Conservation (phyloP, 2,888 invertebrate species). For the Phalangium opilio region DNA sequence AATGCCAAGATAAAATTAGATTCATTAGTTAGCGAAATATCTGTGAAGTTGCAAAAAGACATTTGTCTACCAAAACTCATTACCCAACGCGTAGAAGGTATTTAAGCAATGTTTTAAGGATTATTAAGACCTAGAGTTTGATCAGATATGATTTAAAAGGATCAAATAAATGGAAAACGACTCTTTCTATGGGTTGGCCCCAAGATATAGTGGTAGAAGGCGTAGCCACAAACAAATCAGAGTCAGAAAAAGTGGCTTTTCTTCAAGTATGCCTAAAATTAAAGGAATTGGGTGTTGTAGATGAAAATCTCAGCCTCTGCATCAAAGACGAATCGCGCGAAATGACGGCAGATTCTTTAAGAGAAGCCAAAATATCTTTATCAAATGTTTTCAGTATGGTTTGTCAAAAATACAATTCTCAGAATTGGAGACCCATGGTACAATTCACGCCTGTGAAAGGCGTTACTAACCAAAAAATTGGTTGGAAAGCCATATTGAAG, state of each 20-base stretch:
- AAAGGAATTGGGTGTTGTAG: slow-evolving; percentile 8
- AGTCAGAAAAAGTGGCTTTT: slow-evolving; percentile 8
- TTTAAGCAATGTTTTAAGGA: too few relatives aligned
- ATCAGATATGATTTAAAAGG: too few relatives aligned
- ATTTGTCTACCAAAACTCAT: too few relatives aligned
- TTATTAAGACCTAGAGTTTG: too few relatives aligned
- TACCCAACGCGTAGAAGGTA: too few relatives aligned
- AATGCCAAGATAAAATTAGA: too few relatives aligned
- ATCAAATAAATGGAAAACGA: slow-evolving; percentile 6
- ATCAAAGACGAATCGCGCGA: neutral
- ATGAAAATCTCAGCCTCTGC: slow-evolving; percentile 6
- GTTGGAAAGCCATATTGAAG: slow-evolving; percentile 8
- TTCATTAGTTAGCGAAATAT: too few relatives aligned
- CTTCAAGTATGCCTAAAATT: slow-evolving; percentile 9
- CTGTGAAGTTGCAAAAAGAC: too few relatives aligned
- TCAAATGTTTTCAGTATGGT: too few relatives aligned
- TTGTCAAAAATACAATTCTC: too few relatives aligned
- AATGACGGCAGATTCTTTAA: too few relatives aligned
- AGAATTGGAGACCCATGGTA: neutral
- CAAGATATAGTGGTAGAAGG: slow-evolving; percentile 8
- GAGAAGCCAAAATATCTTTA: too few relatives aligned
- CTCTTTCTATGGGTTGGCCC: slow-evolving; percentile 11
- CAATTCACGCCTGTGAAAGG: neutral
- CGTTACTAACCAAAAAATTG: slow-evolving; percentile 3
- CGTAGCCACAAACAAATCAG: slow-evolving; percentile 7